Base-by-base conservation (phyloP, 2,888 invertebrate genomes). In the Protophormia terraenovae region DNA sequence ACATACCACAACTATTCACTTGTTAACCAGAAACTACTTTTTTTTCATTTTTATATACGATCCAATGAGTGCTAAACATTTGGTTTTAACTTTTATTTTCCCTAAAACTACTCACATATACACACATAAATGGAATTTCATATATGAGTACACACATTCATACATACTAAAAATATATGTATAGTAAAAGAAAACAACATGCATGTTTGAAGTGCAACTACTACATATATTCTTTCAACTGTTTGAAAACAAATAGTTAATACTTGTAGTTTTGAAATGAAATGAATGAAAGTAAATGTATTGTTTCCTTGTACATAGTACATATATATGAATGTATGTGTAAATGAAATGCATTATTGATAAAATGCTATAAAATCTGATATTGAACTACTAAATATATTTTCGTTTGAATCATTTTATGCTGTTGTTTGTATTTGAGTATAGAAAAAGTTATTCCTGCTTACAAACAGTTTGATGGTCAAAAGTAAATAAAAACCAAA, bases 381-480 rank as follows among this genome's bases (percentile, higher is more conserved):
- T 77, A 58, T 69, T 64, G 55, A 71, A 64, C 45, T n/a, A n/a
- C n/a, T 41, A 35, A 47, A 47, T 47, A 22, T 14, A 45, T 7
- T n/a, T n/a, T 35, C 12, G 35, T 27, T 27, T 53, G 24, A 50
- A 64, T 62, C 6, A 7, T 55, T 8, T 8, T 22, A n/a, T 41
- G 12, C 19, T 76, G 14, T 7, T 71, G 14, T 12, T 58, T 6
- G 55, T 14, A 41, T 45, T 8, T 72, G 19, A 35, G 14, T 10
- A 41, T 19, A 71, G 58, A 2, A 62, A 47, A n/a, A 45, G 8
- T 60, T 60, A 45, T 47, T 73, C 45, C 47, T 16, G 38, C 50
- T 12, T 50, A 27, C 32, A 58, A 77, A 67, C 16, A 45, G 14
- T 84, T 76, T 76, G 71, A 71, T 79, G 75, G 79, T 53, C 73